Percentiles rank a stretch among this genome's conserved stretches.
Evolutionary conservation across 2,113 vertebrate genomes (phyloP).

Genomic region (Bos javanicus): DNA sequence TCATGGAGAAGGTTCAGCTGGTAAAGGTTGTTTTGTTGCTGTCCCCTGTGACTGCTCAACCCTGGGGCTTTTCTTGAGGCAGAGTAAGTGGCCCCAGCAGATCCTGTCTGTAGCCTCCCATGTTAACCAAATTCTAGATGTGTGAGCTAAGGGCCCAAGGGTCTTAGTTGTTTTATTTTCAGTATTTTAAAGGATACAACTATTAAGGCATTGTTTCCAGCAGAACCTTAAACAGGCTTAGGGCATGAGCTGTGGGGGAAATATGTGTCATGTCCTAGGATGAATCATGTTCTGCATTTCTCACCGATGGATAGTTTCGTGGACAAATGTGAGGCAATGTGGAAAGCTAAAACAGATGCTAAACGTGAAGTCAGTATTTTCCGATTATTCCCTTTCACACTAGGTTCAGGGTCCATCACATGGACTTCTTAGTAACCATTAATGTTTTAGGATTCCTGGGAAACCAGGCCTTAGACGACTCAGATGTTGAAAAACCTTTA

Average conservation of each 20-base stretch:
- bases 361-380: not conserved
- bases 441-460: not conserved
- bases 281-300: not conserved
- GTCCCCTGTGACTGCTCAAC: not conserved
- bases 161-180: constrained; percentile 22
- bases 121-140: constrained; percentile 21
- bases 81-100: constrained; percentile 16
- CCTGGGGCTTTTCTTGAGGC: constrained; percentile 19
- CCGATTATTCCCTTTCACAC: not conserved
- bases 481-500: not conserved
- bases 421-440: not conserved
- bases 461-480: not conserved
- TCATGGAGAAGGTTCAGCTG: not conserved
- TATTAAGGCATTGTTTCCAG: not conserved
- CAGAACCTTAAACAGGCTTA: not conserved
- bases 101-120: not conserved
- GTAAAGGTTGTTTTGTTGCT: not conserved
- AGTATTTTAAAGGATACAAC: not conserved
- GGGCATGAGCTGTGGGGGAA: not conserved
- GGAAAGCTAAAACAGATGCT: not conserved
- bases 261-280: not conserved
- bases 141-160: not conserved
- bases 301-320: not conserved
- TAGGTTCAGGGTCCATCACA: not conserved
- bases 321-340: not conserved